phyloP scores from a whole-genome alignment of 2,113 vertebrate genomes.

The Noctilio leporinus region DNA sequence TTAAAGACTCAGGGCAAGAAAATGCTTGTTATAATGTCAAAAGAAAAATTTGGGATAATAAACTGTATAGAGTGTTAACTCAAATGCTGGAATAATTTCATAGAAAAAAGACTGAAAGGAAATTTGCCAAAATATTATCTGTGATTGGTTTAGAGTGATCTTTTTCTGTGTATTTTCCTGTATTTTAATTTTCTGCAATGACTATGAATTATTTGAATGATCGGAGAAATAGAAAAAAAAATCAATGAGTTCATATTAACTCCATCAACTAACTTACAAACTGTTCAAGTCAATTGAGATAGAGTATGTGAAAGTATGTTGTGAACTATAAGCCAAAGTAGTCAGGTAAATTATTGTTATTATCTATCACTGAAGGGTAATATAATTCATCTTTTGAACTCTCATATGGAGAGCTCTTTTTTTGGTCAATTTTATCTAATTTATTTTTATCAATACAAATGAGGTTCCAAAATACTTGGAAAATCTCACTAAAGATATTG shows the following conservation, averaged over 20 bases:
- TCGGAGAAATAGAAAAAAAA: conserved; percentile 32
- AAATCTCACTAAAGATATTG: conserved; percentile 23
- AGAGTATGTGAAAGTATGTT: background rate
- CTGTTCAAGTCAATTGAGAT: background rate
- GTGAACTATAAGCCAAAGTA: conserved; percentile 4
- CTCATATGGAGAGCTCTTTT: conserved; percentile 13
- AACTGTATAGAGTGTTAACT: background rate
- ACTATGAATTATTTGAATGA: conserved; percentile 30
- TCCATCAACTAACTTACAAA: background rate
- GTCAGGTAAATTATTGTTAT: conserved; percentile 40
- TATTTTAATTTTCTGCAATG: conserved; percentile 21
- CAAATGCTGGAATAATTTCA: background rate
- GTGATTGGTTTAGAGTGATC: background rate
- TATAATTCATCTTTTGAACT: conserved; percentile 33
- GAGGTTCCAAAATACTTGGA: conserved; percentile 29
- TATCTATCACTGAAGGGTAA: conserved; percentile 31
- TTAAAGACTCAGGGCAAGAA: background rate
- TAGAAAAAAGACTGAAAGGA: conserved; percentile 36
- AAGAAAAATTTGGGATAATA: background rate
- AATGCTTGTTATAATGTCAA: background rate
- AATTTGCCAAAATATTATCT: background rate
- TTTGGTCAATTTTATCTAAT: background rate
- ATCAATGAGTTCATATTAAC: background rate
- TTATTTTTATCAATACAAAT: conserved; percentile 44
- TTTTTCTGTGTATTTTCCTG: background rate